Conservation (phyloP, 2,797 vertebrate species). For the Spinibarbus caldwelli region DNA sequence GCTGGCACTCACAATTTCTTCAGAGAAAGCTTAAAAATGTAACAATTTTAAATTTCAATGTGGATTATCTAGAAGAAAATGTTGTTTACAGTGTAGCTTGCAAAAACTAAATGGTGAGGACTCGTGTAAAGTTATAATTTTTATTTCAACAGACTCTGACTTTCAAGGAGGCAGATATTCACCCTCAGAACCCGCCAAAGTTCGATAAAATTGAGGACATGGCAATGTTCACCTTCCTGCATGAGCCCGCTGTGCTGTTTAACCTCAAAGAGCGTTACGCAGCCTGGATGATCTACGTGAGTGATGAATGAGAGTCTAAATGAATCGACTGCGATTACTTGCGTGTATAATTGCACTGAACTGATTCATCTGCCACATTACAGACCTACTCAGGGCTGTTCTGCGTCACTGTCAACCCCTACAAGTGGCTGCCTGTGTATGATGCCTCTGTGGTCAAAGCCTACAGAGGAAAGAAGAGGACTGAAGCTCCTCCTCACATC, state of each 20-base stretch:
- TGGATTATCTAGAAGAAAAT: no score
- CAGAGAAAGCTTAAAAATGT: no score
- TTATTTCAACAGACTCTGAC: slow-evolving; percentile 76
- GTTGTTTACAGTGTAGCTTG: no score
- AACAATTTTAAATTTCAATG: no score
- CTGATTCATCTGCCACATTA: neutral
- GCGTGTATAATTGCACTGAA: neutral
- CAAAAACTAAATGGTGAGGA: no score
- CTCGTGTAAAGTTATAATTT: no score
- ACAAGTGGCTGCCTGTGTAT: slow-evolving; percentile 89
- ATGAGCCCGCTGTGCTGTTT: slow-evolving; percentile 75
- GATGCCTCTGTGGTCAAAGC: slow-evolving; percentile 79
- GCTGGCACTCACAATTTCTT: no score
- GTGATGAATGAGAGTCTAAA: slow-evolving; percentile 14
- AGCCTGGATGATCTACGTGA: slow-evolving; percentile 84
- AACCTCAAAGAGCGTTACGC: slow-evolving; percentile 86
- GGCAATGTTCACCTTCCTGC: slow-evolving; percentile 82
- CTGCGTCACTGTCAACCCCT: slow-evolving; percentile 88
- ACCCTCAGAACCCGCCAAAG: slow-evolving; percentile 87
- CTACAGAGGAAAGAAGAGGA: slow-evolving; percentile 86
- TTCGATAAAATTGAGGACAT: slow-evolving; percentile 85
- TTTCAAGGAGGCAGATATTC: slow-evolving; percentile 73
- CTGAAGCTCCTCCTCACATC: slow-evolving; percentile 83
- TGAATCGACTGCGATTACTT: neutral
- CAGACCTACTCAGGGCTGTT: slow-evolving; percentile 90